phyloP scores from a whole-genome alignment of 2,113 vertebrate species.

The Picathartes gymnocephalus region DNA sequence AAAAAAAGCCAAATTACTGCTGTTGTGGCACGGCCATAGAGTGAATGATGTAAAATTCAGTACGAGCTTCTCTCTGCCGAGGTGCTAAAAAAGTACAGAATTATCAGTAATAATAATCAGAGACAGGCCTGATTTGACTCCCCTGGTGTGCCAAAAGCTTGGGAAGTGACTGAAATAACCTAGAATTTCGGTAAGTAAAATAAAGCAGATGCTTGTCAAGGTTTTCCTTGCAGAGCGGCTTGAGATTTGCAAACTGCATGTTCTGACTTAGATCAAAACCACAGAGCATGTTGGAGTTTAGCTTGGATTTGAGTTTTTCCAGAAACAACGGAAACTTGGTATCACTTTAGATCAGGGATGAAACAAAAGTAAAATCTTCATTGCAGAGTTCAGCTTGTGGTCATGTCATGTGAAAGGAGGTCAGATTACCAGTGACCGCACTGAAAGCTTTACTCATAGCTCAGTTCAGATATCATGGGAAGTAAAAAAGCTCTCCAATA shows the following conservation, averaged over 20 bases:
- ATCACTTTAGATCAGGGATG: conserved; percentile 53
- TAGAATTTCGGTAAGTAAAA: not conserved
- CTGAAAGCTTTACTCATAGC: not conserved
- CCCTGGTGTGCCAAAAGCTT: not conserved
- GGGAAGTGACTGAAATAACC: not conserved
- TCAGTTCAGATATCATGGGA: not conserved
- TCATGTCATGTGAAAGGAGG: conserved; percentile 28
- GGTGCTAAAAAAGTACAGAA: not conserved
- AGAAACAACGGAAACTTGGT: conserved; percentile 65
- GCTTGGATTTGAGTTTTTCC: conserved; percentile 53
- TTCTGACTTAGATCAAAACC: conserved; percentile 59
- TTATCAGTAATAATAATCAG: too few species aligned
- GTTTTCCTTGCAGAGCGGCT: conserved; percentile 21
- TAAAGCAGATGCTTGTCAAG: conserved; percentile 11
- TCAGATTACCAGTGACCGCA: not conserved
- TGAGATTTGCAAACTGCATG: conserved; percentile 12
- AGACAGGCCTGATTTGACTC: not conserved
- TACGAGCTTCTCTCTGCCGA: not conserved
- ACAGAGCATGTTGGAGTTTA: conserved; percentile 25
- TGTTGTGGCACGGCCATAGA: not conserved
- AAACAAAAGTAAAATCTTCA: conserved; percentile 35
- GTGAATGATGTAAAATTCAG: not conserved
- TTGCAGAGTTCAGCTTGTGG: conserved; percentile 55
- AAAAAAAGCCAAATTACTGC: not conserved
- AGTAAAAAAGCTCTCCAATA: not conserved